Base-by-base conservation (phyloP, 2,888 invertebrate species). In the Cremastobaeus sp. region DNA sequence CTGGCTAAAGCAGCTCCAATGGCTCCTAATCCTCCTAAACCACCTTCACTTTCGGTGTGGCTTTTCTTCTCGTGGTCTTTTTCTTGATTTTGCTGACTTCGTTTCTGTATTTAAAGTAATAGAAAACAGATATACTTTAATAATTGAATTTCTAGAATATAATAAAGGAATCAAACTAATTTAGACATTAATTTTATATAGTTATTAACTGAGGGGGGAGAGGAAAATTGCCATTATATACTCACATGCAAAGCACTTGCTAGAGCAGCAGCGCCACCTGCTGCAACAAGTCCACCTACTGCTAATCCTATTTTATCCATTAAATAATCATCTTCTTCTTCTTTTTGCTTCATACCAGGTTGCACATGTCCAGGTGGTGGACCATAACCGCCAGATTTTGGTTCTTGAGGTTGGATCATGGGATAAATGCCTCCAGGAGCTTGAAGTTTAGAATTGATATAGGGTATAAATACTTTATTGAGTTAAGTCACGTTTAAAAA, bases 251-350 rank as follows among this genome's bases (percentile, higher is more conserved):
- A 72, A 3, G 86, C 86, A 65, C 84, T 83, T 77, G 86, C 83
- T 15, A 84, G 86, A 14, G 86, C 86, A 20, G 87, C 87, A 25
- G 86, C 84, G 15, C 87, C 87, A 60, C 87, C 87, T 21, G 85
- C 87, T 9, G 86, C 87, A 43, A 84, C 83, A 14, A 86, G 77
- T 59, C 86, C 87, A 17, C 87, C 86, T 34, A 87, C 66, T 9
- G 86, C 86, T 30, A 87, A 59, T 6, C 86, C 87, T 65, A 86
- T 83, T 83, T 87, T 87, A 57, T 86, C 85, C 41, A 86, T 62
- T 34, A 85, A 84, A 15, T 76, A 74, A 11, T 80, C 81, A 57
- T 85, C 85, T 45, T 82, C 81, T 62, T 86, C 84, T 32, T 83
- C 35, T 47, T 85, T 81, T 37, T 83, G 78, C 14, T 47, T 3